Evolutionary conservation across 2,113 vertebrate genomes (phyloP), one percentile per base, ranked within the genome.

Genomic region (Vidua macroura): DNA sequence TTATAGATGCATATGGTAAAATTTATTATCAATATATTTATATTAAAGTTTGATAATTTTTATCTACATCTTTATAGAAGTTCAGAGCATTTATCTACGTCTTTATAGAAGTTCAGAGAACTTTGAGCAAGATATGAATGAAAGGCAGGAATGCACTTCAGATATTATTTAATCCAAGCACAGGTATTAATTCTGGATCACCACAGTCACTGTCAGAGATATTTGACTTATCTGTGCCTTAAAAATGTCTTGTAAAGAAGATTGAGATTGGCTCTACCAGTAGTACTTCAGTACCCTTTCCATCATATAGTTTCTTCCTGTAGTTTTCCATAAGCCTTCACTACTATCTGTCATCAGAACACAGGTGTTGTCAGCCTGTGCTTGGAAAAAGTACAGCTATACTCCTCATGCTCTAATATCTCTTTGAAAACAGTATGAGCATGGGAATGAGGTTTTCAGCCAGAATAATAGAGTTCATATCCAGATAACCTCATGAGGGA

Each of bases 381-480:
- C 24, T 83, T 1, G 1, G 86, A 56, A 80, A 90, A 83, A 73
- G 35, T 64, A 48, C 68, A 37, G 24, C 19, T 76, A 62, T 68
- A 37, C 44, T 86, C 10, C 21, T 75, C 33, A 41, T 53, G 30
- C 16, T 92, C 49, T 68, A 88, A 72, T 87, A 85, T 35, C 52
- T 85, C 79, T 76, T 88, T 92, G 80, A 92, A 92, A 92, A 59
- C 41, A 68, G 39, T 63, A 22, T 74, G 62, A 85, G 67, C 60
- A 75, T 14, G 30, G 52, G 75, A 94, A 95, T 79, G 62, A 94
- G 72, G 33, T 90, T 92, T 92, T 88, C 58, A 88, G 33, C 7
- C 62, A 52, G 53, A 92, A 63, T 85, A 92, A 90, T 67, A 56
- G 58, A 72, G 39, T 79, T 92, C 83, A 25, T 86, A 88, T 44